Evolutionary conservation across 2,113 vertebrate genomes (phyloP), one percentile per base, ranked within the genome.

Genomic region (Oncorhynchus nerka): DNA sequence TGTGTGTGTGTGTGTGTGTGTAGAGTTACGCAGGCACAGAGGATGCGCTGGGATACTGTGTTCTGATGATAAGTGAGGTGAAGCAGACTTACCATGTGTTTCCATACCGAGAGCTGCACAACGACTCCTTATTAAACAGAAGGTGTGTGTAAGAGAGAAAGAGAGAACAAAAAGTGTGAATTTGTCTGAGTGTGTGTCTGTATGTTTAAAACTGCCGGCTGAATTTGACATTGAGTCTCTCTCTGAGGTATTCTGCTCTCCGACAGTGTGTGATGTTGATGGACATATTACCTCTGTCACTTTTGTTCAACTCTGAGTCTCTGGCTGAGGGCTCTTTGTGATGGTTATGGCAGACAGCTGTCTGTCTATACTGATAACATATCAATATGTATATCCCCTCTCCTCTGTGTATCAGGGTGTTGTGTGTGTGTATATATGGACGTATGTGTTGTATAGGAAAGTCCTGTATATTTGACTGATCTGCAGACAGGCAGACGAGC

Each of bases 21-120:
- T 65, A 99, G 97, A 95, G 96, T 87, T 96, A 96, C 15, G 94
- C 96, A 13, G 87, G 94, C 83, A 91, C 94, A 2, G 94, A 97
- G 66, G 96, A 96, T 34, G 81, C 87, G 0, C 86, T 97, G 79
- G 97, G 97, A 75, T 96, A 89, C 74, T 95, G 93, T 67, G 90
- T 98, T 75, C 91, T 99, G 48, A 86, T 92, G 74, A 88, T 98
- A 88, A 97, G 96, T 91, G 93, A 94, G 85, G 91, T 84, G 76
- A 84, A 90, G 20, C 90, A 90, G 75, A 84, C 84, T 45, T 95
- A 15, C 92, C 94, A 3, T 81, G 68, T 49, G 77, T 90, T 71
- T 68, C 85, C 74, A 92, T 92, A 66, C 82, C 97, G 8, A 93
- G 84, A 76, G 94, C 94, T 0, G 75, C 95, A 13, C 88, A 98